Evolutionary conservation across 2,888 invertebrate genomes (phyloP).

Genomic region (Drosophila percnosoma): DNA sequence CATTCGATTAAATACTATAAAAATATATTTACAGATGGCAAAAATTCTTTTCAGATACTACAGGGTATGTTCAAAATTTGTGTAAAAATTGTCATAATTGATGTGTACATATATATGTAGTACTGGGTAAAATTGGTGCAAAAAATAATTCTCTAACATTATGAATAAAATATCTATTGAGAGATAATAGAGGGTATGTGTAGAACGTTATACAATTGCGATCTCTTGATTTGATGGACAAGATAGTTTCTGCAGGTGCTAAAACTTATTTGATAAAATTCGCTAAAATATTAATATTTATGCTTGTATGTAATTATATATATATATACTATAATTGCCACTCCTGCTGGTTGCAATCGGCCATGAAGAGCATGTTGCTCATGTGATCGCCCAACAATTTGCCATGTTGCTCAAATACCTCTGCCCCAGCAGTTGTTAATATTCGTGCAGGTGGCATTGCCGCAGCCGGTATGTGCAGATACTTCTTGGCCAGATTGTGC

Average conservation of each 20-base stretch:
- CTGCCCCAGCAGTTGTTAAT: constrained; percentile 33
- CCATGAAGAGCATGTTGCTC: constrained; percentile 49
- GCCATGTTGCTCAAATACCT: constrained; percentile 7
- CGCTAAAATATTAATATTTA: constrained; percentile 16
- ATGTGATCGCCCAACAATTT: constrained; percentile 41
- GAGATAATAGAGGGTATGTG: constrained; percentile 1
- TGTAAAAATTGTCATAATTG: background rate
- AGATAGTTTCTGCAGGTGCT: background rate
- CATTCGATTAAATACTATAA: constrained; percentile 32
- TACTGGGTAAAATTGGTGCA: background rate
- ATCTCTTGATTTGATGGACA: background rate
- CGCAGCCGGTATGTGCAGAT: constrained; percentile 58
- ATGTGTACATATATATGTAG: background rate
- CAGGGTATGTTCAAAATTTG: background rate
- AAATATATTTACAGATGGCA: background rate
- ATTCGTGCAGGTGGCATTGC: constrained; percentile 48
- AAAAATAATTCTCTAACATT: background rate
- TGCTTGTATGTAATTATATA: background rate
- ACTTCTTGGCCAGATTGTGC: constrained; percentile 53
- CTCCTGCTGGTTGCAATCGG: constrained; percentile 49
- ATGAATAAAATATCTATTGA: background rate
- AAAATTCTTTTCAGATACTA: background rate
- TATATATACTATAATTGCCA: constrained; percentile 52
- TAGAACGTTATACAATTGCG: background rate
- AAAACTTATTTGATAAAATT: constrained; percentile 11